Evolutionary conservation across 2,888 invertebrate genomes (phyloP).

Genomic region (Callinectes sapidus): DNA sequence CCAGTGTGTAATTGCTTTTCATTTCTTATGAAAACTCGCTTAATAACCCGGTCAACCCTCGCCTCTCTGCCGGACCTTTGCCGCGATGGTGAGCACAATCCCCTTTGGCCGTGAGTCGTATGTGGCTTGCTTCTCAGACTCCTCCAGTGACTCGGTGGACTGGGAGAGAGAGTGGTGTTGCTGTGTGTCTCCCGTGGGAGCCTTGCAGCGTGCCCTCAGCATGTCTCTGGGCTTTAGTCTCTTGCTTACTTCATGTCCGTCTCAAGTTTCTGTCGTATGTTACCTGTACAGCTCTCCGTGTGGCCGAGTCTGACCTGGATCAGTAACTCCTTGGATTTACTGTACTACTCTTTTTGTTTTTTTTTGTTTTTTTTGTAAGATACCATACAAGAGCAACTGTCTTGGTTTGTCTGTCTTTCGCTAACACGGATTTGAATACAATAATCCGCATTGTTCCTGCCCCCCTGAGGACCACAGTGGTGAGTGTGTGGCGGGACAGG

Average conservation of each 20-base stretch:
- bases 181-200: constrained; percentile 35
- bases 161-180: constrained; percentile 6
- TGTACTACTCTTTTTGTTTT: not conserved
- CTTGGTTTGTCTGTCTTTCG: constrained; percentile 3
- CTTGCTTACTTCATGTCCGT: not conserved
- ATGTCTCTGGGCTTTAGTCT: constrained; percentile 19
- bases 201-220: not conserved
- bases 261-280: not conserved
- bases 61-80: constrained; percentile 29
- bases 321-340: constrained; percentile 6
- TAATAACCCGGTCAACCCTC: constrained; percentile 23
- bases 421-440: constrained; percentile 26
- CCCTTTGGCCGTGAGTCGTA: constrained; percentile 11
- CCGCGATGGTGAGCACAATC: constrained; percentile 46
- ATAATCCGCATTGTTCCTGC: not conserved
- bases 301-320: not conserved
- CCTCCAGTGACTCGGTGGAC: constrained; percentile 2
- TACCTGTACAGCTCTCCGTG: not conserved
- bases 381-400: not conserved
- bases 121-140: constrained; percentile 8
- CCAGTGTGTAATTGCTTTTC: not conserved
- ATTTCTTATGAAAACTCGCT: constrained; percentile 11
- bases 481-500: not conserved
- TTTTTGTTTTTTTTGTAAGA: not conserved
- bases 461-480: not conserved